Conservation (phyloP, 2,797 vertebrate species). For the Channallabes apus region DNA sequence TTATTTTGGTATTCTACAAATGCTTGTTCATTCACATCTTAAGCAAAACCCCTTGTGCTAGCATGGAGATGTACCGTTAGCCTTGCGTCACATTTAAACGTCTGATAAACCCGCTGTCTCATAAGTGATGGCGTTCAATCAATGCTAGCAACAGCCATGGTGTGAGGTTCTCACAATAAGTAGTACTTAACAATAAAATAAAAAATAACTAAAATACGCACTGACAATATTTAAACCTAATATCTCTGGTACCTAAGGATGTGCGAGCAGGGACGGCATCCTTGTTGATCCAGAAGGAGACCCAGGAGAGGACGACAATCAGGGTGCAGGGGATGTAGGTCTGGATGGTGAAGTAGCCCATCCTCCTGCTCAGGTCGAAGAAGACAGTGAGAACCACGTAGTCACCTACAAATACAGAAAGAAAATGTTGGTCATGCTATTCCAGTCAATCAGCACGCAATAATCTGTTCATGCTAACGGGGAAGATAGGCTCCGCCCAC, state of each 20-base stretch:
- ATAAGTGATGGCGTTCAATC: background rate
- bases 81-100: background rate
- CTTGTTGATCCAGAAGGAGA: constrained; percentile 99
- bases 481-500: background rate
- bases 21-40: background rate
- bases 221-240: background rate
- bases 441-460: background rate
- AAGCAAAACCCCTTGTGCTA: background rate
- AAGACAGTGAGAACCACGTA: constrained; percentile 97
- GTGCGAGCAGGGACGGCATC: constrained; percentile 97
- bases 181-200: background rate
- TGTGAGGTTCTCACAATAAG: background rate
- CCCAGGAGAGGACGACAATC: constrained; percentile 97
- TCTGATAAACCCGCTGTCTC: background rate
- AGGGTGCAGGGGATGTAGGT: constrained; percentile 98
- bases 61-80: background rate
- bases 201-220: background rate
- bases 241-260: constrained; percentile 82
- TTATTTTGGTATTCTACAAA: too few relatives aligned
- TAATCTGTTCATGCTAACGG: background rate
- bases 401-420: constrained; percentile 78
- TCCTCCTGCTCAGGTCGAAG: constrained; percentile 97
- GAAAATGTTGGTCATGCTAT: background rate
- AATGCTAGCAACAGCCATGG: background rate
- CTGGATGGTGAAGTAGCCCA: constrained; percentile 99